A percentile compares a stretch with the other conserved stretches of the same genome.
Evolutionary conservation across 1,140 invertebrate genomes (phyloP).

Genomic region (Agraylea sexmaculata): DNA sequence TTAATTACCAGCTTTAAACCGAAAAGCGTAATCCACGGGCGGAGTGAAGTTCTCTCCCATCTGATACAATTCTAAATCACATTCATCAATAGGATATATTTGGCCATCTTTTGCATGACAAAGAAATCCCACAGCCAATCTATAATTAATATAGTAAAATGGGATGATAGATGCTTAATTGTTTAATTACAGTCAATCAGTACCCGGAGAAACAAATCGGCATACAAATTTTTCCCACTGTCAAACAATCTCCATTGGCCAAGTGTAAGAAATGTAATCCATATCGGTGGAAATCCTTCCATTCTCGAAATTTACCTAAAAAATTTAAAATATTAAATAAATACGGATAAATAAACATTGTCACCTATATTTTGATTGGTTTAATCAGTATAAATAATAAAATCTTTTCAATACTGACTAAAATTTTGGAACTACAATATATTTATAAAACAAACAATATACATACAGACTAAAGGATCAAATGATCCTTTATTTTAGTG

Average conservation of each 20-base stretch:
- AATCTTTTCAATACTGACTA: too few species aligned
- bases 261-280: conserved; percentile 52
- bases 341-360: too few species aligned
- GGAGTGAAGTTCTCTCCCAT: conserved; percentile 51
- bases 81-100: conserved; percentile 40
- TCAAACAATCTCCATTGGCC: conserved; percentile 52
- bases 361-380: too few species aligned
- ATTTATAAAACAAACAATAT: too few species aligned
- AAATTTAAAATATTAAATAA: conserved; percentile 1
- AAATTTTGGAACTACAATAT: too few species aligned
- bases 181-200: conserved; percentile 20
- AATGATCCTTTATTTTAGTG: too few species aligned
- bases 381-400: too few species aligned
- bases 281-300: conserved; percentile 56
- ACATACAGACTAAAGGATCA: too few species aligned
- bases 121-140: conserved; percentile 54
- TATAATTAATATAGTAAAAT: conserved; percentile 25
- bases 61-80: conserved; percentile 48
- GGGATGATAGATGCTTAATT: background rate
- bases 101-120: conserved; percentile 42
- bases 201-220: conserved; percentile 48
- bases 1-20: conserved; percentile 44
- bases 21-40: conserved; percentile 50
- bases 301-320: conserved; percentile 44
- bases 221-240: conserved; percentile 50